phyloP scores from a whole-genome alignment of 2,113 vertebrate genomes.

The Mirounga angustirostris region DNA sequence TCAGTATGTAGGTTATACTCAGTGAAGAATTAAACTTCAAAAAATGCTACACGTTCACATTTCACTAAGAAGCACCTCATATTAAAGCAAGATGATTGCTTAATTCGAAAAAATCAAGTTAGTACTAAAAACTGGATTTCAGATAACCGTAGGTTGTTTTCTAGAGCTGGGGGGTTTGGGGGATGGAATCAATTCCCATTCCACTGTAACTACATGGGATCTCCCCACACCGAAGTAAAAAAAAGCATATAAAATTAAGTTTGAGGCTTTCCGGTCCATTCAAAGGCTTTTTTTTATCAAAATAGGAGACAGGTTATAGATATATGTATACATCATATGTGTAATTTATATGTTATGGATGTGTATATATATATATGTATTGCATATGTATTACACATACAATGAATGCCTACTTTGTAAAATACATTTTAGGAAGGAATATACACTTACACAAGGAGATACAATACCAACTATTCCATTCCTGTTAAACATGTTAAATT shows the following conservation, averaged over 20 bases:
- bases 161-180: neutral
- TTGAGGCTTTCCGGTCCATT: neutral
- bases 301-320: neutral
- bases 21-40: constrained; percentile 32
- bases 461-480: neutral
- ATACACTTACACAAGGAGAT: neutral
- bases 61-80: constrained; percentile 17
- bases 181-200: neutral
- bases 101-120: constrained; percentile 36
- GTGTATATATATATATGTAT: neutral
- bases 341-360: neutral
- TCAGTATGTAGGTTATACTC: neutral
- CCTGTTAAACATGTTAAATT: neutral
- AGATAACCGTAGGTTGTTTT: neutral
- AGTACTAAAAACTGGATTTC: constrained; percentile 38
- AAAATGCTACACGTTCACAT: neutral
- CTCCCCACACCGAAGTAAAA: constrained; percentile 3
- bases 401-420: neutral
- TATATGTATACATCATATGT: neutral
- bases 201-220: neutral
- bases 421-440: neutral
- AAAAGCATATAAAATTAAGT: constrained; percentile 11
- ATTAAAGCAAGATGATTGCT: neutral
- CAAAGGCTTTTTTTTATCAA: constrained; percentile 32
- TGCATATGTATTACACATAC: neutral